Conservation (phyloP, 2,888 invertebrate genomes). For the Calameuta idolon region DNA sequence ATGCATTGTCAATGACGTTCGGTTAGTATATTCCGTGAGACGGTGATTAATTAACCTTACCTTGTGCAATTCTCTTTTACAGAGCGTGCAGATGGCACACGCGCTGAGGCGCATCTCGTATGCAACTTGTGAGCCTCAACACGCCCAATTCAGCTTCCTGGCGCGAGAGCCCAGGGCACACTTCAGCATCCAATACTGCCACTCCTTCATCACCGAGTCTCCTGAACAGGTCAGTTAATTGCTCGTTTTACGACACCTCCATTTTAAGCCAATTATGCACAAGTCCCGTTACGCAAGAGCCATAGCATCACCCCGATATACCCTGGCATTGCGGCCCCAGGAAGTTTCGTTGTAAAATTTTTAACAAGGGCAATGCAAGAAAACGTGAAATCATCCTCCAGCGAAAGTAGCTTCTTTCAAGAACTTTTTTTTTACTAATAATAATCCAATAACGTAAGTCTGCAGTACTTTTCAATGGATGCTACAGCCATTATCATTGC, state of each 20-base stretch:
- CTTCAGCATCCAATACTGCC: conserved; percentile 81
- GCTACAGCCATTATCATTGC: background rate
- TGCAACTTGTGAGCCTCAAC: conserved; percentile 85
- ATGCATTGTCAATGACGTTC: background rate
- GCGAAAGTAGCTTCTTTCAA: conserved; percentile 3
- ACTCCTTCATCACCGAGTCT: conserved; percentile 82
- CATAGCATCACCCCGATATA: conserved; percentile 13
- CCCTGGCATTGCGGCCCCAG: conserved; percentile 13
- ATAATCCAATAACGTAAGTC: background rate
- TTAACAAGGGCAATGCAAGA: conserved; percentile 15
- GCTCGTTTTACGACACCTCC: conserved; percentile 12
- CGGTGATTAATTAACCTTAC: background rate
- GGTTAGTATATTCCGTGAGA: background rate
- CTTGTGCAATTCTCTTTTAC: conserved; percentile 55
- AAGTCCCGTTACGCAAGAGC: conserved; percentile 28
- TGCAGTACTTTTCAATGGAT: background rate
- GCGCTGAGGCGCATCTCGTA: conserved; percentile 86
- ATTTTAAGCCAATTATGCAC: conserved; percentile 26
- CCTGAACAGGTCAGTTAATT: conserved; percentile 77
- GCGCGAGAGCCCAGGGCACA: conserved; percentile 78
- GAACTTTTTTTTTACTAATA: background rate
- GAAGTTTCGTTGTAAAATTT: conserved; percentile 17
- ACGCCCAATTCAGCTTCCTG: conserved; percentile 84
- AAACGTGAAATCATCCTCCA: conserved; percentile 13
- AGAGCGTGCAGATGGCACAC: conserved; percentile 88